Evolutionary conservation across 2,888 invertebrate species (phyloP).

Genomic region (Meta bourneti): DNA sequence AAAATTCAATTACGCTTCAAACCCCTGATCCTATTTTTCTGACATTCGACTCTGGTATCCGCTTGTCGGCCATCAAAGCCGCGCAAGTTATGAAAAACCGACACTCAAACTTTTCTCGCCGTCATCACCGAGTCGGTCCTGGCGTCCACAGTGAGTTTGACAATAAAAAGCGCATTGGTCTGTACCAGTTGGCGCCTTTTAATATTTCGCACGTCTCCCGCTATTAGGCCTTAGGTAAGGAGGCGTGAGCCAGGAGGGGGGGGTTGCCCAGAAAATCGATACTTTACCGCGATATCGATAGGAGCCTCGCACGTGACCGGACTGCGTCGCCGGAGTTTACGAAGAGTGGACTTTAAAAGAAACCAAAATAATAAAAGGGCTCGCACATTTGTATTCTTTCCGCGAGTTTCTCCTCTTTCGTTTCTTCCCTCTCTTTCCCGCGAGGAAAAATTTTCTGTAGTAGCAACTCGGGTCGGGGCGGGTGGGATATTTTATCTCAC

Average conservation of each 20-base stretch:
- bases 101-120: too few relatives aligned
- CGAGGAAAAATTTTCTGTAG: neutral
- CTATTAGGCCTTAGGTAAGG: constrained; percentile 57
- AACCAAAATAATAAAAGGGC: constrained; percentile 34
- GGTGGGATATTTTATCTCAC: constrained; percentile 43
- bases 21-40: too few relatives aligned
- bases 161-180: constrained; percentile 24
- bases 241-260: constrained; percentile 30
- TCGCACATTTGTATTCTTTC: constrained; percentile 66
- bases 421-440: neutral
- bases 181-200: constrained; percentile 36
- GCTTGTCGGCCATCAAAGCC: too few relatives aligned
- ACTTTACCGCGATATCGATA: constrained; percentile 65
- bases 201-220: constrained; percentile 64
- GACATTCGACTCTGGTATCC: too few relatives aligned
- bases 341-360: constrained; percentile 60
- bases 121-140: too few relatives aligned
- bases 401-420: constrained; percentile 48
- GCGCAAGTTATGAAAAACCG: too few relatives aligned
- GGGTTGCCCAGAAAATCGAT: constrained; percentile 49
- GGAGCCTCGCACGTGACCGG: constrained; percentile 61
- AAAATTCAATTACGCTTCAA: too few relatives aligned
- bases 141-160: constrained; percentile 7
- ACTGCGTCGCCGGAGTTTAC: constrained; percentile 45
- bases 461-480: constrained; percentile 1